Conservation (phyloP, 2,797 vertebrate species). For the Dromococcyx pavoninus region DNA sequence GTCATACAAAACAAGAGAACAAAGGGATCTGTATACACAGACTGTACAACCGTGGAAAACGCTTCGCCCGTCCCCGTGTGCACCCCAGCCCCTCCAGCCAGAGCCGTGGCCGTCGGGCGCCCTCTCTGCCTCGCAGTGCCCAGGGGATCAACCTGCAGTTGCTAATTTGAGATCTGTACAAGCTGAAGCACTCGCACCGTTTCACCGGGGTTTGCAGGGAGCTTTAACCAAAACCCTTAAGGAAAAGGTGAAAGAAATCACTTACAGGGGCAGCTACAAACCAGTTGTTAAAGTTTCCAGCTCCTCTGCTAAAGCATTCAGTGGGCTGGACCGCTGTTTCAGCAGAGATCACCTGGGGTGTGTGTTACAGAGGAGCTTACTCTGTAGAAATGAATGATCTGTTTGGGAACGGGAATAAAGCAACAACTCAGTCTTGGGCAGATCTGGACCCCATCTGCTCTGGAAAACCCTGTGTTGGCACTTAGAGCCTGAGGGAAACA, state of each 20-base stretch:
- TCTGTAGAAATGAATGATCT: background rate
- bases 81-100: background rate
- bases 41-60: slow-evolving; percentile 70
- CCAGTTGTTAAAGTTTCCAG: background rate
- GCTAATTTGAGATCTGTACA: background rate
- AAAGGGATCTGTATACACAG: slow-evolving; percentile 47
- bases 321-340: background rate
- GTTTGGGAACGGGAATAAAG: background rate
- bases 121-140: background rate
- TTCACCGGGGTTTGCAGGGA: background rate
- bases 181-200: background rate
- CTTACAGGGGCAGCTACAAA: background rate
- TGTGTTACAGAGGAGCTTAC: background rate
- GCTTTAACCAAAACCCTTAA: background rate
- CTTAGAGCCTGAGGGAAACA: background rate
- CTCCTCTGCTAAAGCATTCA: background rate
- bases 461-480: background rate
- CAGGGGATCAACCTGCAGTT: background rate
- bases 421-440: background rate
- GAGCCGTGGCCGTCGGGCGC: background rate
- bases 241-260: background rate
- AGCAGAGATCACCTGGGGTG: background rate
- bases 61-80: background rate
- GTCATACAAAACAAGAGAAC: slow-evolving; percentile 48
- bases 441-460: background rate